A percentile compares a stretch with the other conserved stretches of the same genome.
These are phyloP conservation scores for Amphiura filiformis DNA, from an alignment of 35 echinoderm and acorn worm genomes.

Conservation along the genomic window DNA sequence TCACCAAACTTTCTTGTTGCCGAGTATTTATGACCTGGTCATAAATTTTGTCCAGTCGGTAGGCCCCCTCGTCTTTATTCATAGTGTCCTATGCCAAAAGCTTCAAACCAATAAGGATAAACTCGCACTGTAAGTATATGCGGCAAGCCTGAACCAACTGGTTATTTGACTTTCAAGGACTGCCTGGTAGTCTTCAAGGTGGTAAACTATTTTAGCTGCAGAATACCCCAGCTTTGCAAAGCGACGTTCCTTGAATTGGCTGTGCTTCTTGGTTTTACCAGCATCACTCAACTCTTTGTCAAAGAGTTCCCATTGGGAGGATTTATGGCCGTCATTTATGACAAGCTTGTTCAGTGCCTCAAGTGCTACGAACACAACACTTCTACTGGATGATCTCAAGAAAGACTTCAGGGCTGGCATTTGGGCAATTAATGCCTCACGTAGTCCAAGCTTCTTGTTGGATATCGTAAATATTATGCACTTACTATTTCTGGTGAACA, in stretches of 20 bases:
- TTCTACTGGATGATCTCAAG: not conserved
- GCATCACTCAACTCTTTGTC: not conserved
- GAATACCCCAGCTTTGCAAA: slow-evolving; percentile 31
- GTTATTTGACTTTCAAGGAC: slow-evolving; percentile 11
- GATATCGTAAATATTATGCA: too few relatives aligned
- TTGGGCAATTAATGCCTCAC: too few relatives aligned
- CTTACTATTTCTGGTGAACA: too few relatives aligned
- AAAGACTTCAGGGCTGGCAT: too few relatives aligned
- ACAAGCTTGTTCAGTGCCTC: slow-evolving; percentile 20
- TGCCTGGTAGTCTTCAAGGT: slow-evolving; percentile 29
- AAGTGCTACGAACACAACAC: slow-evolving; percentile 15
- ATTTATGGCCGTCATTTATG: slow-evolving; percentile 32
- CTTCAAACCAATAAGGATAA: slow-evolving; percentile 29
- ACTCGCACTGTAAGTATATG: slow-evolving; percentile 28
- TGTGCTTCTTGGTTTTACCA: not conserved
- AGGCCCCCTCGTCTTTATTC: too few relatives aligned
- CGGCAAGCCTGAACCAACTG: slow-evolving; percentile 28
- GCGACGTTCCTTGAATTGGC: slow-evolving; percentile 18
- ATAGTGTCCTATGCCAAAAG: too few relatives aligned
- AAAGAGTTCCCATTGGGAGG: slow-evolving; percentile 24
- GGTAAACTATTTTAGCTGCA: slow-evolving; percentile 12
- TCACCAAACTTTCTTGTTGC: too few relatives aligned
- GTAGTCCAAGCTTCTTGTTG: too few relatives aligned
- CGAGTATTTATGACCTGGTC: too few relatives aligned
- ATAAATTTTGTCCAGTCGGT: too few relatives aligned